Evolutionary conservation across 2,113 vertebrate species (phyloP), one percentile per base, ranked within the genome.

Genomic region (Carlito syrichta): DNA sequence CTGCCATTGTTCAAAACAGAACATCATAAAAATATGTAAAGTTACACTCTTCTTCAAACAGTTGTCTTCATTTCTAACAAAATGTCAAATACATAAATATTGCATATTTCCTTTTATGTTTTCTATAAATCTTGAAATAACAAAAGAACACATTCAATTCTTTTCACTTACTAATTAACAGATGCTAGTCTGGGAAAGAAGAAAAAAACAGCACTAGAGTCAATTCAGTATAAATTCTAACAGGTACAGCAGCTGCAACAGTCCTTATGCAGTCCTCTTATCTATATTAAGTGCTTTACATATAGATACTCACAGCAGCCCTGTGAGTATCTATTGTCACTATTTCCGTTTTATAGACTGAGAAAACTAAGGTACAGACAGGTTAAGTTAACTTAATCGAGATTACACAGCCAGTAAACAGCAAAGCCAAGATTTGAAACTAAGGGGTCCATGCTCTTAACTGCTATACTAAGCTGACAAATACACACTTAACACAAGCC

Each of bases 1-100:
- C 99, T 99, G 99, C 79, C 98, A 96, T 96, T 98, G 95, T 98
- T 98, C 81, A 95, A 98, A 93, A 98, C 76, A 96, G 48, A 96
- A 79, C 10, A 88, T 35, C 0, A 19, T 60, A 62, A 94, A 97
- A 98, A 86, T 40, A 78, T 89, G 95, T 95, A 98, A 90, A 96
- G 91, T 90, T 91, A 96, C 83, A 83, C 43, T 96, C 56, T 98
- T 90, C 97, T 97, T 97, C 85, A 60, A 95, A 97, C 94, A 96
- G 97, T 58, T 23, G 94, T 98, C 81, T 96, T 98, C 85, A 77
- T 87, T 93, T 95, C 3, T 32, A 98, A 96, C 56, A 93, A 96
- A 89, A 97, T 71, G 74, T 87, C 91, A 96, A 89, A 92, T 1
- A 11, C 1, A 73, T 8, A 83, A n/a, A 81, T 52, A 92, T n/a